Evolutionary conservation across 2,888 invertebrate genomes (phyloP), one percentile per base, ranked within the genome.

Genomic region (Villa cingulata): DNA sequence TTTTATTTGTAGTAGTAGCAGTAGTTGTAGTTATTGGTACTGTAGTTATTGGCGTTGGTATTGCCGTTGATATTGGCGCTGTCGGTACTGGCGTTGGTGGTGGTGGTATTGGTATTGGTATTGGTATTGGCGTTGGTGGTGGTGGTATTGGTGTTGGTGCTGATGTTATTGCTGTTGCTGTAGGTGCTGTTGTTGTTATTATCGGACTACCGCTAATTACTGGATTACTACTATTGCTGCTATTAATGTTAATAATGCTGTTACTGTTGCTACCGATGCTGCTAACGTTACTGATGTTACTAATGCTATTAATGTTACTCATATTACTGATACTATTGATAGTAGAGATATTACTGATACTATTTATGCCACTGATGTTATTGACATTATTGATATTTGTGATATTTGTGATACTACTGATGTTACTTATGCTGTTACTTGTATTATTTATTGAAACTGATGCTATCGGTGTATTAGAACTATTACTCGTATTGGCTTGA

Each of bases 41-140:
- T 16, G 38, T 47, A 16, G 43, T 37, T 32, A 43, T 39, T 38
- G 9, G 39, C n/a, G 17, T 40, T 47, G 37, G 36, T 43, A 48
- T 48, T 54, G 44, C 46, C 63, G 50, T 70, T 67, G 45, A 63
- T 55, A n/a, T n/a, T n/a, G n/a, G n/a, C 48, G 62, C 62, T 47
- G 62, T 55, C 29, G 68, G 59, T 23, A 60, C 56, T 43, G 61
- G 51, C 47, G 19, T 52, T 54, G 15, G 41, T 9, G 45, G n/a
- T 32, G 50, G 32, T 23, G 49, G 37, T 41, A 49, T 12, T 48
- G 48, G 32, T 7, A 54, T 17, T 29, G 57, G 41, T 29, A 54
- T 43, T 43, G 51, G 36, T 40, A 50, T 37, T 4, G 32, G 18
- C n/a, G 23, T 37, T n/a, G n/a, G n/a, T n/a, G n/a, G n/a, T 5